Base-by-base conservation (phyloP, 2,113 vertebrate species). In the Channa argus region DNA sequence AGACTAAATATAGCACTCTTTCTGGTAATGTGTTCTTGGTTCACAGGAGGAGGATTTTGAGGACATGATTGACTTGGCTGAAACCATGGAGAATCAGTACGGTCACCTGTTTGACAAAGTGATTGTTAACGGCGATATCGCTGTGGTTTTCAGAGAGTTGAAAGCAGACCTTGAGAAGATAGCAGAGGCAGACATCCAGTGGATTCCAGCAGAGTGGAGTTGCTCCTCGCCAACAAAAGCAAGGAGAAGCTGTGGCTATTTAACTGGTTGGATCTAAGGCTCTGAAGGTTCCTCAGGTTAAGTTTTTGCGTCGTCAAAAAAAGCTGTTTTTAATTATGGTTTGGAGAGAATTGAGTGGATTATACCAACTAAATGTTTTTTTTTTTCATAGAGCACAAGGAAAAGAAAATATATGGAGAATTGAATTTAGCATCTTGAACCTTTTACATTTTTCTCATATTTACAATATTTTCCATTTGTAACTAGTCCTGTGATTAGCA, bases 31-130 rank as follows among this genome's bases (percentile, higher is more conserved):
- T 51, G 1, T 53, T 71, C 8, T 79, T 69, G n/a, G 54, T 66
- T 84, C 86, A 54, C 90, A 99, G 97, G 97, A 99, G 84, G 96
- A 95, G 85, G 96, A 98, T 73, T 97, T 98, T 83, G 93, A 97
- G 54, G 95, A 97, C 74, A 98, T 99, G 96, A 95, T 97, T 69
- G 91, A 90, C 85, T 93, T 88, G 60, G 95, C 96, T 78, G 94
- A 96, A 11, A 84, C 92, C 74, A 96, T 96, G 94, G 97, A 97
- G 87, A 92, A 51, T 75, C 95, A 96, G 60, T 96, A 95, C 0
- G 94, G 95, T 41, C 95, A 96, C 91, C 94, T 97, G 82, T 97
- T 98, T 52, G 96, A 98, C 86, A 95, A 94, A 89, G 93, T 95
- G 79, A 92, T 97, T 7, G 83, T 99, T 63, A 99, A 97, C 1